Percentiles rank a stretch among this genome's conserved stretches.
Conservation (phyloP, 2,888 invertebrate genomes). For the Agrochola macilenta region DNA sequence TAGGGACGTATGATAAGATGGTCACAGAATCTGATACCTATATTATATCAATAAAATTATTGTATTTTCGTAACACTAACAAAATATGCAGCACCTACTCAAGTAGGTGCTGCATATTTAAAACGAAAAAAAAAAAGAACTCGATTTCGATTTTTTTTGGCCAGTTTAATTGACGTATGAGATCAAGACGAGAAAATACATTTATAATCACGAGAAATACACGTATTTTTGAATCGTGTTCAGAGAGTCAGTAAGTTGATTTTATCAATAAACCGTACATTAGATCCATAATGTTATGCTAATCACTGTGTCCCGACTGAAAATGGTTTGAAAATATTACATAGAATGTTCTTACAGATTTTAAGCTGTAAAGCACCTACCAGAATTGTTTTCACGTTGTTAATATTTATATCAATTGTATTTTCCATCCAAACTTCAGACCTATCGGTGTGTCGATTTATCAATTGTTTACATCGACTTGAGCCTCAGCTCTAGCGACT, state of each 20-base stretch:
- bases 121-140: neutral
- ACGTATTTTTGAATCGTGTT: slow-evolving; percentile 6
- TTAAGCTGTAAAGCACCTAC: neutral
- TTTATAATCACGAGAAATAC: neutral
- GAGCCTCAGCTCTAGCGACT: neutral
- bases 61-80: neutral
- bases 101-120: neutral
- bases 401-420: neutral
- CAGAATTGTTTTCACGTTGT: neutral
- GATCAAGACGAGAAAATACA: slow-evolving; percentile 19
- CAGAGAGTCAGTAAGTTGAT: neutral
- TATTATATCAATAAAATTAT: slow-evolving; percentile 8
- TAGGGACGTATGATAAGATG: neutral
- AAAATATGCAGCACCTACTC: neutral
- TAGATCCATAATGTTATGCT: slow-evolving; percentile 5
- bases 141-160: slow-evolving; percentile 8
- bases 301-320: neutral
- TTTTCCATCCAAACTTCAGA: neutral
- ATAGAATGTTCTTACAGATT: neutral
- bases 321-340: neutral
- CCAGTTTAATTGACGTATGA: neutral
- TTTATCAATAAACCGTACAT: slow-evolving; percentile 16
- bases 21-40: neutral
- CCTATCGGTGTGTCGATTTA: neutral
- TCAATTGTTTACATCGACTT: neutral